phyloP scores from a whole-genome alignment of 30 jellyfish, hydroid and myxozoan genomes.

The Aurelia aurita region DNA sequence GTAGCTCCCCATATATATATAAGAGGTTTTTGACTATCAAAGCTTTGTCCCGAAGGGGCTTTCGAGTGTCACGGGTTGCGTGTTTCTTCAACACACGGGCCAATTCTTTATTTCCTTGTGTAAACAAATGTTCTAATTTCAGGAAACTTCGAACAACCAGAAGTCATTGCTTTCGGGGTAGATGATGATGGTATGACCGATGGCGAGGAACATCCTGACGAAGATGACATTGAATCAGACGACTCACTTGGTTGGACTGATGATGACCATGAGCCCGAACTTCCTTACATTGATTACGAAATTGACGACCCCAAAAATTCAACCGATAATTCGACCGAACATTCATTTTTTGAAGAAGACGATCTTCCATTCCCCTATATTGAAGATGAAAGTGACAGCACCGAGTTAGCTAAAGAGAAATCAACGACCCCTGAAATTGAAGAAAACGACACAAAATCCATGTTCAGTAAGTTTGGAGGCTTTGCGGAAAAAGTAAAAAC shows the following conservation, averaged over 20 bases:
- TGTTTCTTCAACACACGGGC: too few relatives aligned
- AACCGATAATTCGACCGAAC: neutral
- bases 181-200: neutral
- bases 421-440: neutral
- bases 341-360: neutral
- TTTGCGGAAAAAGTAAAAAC: neutral
- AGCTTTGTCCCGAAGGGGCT: too few relatives aligned
- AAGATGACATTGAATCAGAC: neutral
- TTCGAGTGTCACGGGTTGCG: too few relatives aligned
- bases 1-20: too few relatives aligned
- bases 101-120: neutral
- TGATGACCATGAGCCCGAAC: neutral
- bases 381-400: conserved; percentile 12
- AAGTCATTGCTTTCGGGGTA: neutral
- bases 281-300: neutral
- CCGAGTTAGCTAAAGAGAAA: neutral
- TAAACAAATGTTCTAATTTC: neutral
- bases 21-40: too few relatives aligned
- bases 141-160: neutral
- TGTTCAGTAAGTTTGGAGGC: neutral
- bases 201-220: conserved; percentile 13
- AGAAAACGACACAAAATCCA: neutral
- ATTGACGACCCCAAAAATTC: neutral
- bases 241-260: neutral
- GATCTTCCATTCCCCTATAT: neutral